Evolutionary conservation across 2,113 vertebrate species (phyloP).

Genomic region (Muscicapa adusta): DNA sequence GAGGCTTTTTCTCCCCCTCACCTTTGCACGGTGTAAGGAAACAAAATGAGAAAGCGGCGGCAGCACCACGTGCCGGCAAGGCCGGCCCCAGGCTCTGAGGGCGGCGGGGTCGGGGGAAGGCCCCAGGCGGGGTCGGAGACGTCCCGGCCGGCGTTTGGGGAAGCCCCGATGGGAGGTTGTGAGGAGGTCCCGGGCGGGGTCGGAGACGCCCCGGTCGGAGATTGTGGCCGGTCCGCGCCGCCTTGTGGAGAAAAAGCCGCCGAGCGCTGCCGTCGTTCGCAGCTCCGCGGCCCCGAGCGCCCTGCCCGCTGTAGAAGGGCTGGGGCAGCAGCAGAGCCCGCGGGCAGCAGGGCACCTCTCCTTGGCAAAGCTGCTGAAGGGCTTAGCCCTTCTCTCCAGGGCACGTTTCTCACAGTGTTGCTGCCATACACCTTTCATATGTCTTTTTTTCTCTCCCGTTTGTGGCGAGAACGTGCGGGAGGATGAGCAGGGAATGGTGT

Average conservation of each 20-base stretch:
- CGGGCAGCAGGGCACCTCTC: background rate
- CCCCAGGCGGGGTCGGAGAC: rapidly evolving
- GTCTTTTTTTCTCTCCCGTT: rapidly evolving
- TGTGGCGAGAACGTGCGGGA: background rate
- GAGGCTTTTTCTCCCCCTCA: background rate
- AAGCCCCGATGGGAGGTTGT: no score
- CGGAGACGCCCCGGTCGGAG: no score
- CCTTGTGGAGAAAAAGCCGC: no score
- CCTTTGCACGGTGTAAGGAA: rapidly evolving
- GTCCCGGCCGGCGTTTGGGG: rapidly evolving
- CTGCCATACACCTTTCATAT: rapidly evolving
- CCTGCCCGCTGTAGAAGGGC: no score
- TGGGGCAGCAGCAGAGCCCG: background rate
- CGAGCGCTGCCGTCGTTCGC: rapidly evolving
- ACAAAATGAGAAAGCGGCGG: background rate
- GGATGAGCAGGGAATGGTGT: background rate
- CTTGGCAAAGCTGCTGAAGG: background rate
- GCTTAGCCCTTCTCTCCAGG: rapidly evolving
- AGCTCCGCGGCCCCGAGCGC: rapidly evolving
- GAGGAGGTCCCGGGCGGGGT: no score
- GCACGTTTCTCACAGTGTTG: rapidly evolving
- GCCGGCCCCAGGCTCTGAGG: background rate
- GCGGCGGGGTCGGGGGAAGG: background rate
- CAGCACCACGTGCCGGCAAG: background rate
- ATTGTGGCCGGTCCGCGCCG: no score